These are phyloP conservation scores for Oedothorax gibbosus DNA, from an alignment of 1,140 invertebrate species.

Conservation along the genomic window DNA sequence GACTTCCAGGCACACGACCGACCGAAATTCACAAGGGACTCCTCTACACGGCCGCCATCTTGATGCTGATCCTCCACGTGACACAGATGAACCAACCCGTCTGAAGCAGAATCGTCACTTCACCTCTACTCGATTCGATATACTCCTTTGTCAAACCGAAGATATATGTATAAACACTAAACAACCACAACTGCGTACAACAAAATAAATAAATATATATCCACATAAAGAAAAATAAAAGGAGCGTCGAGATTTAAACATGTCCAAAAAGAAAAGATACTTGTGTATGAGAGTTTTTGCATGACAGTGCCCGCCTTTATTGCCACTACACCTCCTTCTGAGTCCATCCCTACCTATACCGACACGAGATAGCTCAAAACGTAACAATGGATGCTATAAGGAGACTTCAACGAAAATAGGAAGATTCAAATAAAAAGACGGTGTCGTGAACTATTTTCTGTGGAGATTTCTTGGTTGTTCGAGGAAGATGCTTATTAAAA, in stretches of 20 bases:
- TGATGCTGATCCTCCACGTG: constrained; percentile 17
- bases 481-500: no score
- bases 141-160: neutral
- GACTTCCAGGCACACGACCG: constrained; percentile 10
- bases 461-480: no score
- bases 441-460: no score
- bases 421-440: no score
- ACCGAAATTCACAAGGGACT: constrained; percentile 9
- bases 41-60: neutral
- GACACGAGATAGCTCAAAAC: constrained; percentile 38
- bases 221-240: neutral
- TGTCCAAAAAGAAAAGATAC: neutral
- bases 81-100: neutral
- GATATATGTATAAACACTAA: constrained; percentile 24
- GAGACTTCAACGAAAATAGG: no score
- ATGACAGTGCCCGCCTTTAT: constrained; percentile 8
- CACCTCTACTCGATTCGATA: constrained; percentile 8
- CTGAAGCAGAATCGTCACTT: neutral
- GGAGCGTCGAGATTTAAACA: neutral
- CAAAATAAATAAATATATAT: constrained; percentile 3
- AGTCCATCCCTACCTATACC: constrained; percentile 22
- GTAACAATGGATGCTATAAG: constrained; percentile 19
- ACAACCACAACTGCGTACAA: neutral
- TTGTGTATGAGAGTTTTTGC: neutral
- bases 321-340: constrained; percentile 1